A percentile compares a stretch with the other conserved stretches of the same genome.
Conservation (phyloP, 2,113 vertebrate genomes). For the Condylura cristata region DNA sequence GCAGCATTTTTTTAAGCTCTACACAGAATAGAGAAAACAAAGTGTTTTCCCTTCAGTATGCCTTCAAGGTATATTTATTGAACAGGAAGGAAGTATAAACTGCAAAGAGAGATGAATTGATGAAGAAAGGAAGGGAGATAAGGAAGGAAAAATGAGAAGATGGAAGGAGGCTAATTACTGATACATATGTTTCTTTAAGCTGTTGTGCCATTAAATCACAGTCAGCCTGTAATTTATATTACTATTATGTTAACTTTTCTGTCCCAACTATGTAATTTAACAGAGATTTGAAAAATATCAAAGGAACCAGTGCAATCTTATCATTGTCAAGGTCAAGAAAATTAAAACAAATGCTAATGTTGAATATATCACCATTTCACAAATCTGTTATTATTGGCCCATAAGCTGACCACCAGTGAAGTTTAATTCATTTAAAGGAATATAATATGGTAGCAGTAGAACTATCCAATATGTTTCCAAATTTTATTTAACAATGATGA, state of each 20-base stretch:
- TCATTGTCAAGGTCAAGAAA: neutral
- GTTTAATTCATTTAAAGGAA: neutral
- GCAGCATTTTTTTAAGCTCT: neutral
- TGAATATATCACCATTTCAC: neutral
- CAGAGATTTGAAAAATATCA: neutral
- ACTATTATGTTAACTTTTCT: neutral
- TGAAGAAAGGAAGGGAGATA: neutral
- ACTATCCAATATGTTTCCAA: neutral
- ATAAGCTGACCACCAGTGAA: neutral
- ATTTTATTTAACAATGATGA: constrained; percentile 15
- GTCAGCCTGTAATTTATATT: constrained; percentile 24
- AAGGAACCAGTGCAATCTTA: neutral
- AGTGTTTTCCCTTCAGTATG: neutral
- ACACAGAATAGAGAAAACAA: constrained; percentile 1
- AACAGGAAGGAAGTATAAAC: neutral
- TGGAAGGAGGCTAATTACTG: neutral
- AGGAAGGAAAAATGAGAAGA: neutral
- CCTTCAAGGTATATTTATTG: neutral
- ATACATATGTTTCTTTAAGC: neutral
- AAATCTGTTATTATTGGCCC: neutral
- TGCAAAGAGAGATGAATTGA: neutral
- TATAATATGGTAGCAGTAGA: neutral
- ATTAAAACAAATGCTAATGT: neutral
- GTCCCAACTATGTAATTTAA: neutral
- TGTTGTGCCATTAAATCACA: neutral